phyloP scores from a whole-genome alignment of 2,888 invertebrate species.

The Tenodera sinensis region DNA sequence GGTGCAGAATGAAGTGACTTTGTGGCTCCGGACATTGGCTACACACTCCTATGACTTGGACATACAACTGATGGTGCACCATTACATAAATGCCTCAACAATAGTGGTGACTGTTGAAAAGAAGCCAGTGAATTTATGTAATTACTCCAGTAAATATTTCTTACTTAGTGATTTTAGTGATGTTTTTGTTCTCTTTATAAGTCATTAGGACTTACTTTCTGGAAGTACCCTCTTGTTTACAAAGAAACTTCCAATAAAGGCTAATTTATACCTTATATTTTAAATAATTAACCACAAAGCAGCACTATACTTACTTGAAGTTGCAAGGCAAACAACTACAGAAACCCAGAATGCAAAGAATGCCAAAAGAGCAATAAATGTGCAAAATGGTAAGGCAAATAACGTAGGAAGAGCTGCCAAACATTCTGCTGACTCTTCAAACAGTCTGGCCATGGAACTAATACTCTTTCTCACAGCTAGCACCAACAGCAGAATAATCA shows the following conservation, averaged over 20 bases:
- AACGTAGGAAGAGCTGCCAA: slow-evolving; percentile 79
- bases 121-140: too few relatives aligned
- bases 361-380: slow-evolving; percentile 70
- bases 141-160: too few relatives aligned
- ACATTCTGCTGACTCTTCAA: slow-evolving; percentile 87
- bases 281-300: background rate
- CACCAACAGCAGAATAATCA: slow-evolving; percentile 68
- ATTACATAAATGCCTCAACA: too few relatives aligned
- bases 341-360: slow-evolving; percentile 85
- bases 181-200: too few relatives aligned
- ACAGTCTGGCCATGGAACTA: slow-evolving; percentile 76
- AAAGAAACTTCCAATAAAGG: background rate
- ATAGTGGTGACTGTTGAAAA: too few relatives aligned
- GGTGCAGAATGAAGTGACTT: too few relatives aligned
- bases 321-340: slow-evolving; percentile 81
- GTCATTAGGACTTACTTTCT: too few relatives aligned
- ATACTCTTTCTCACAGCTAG: slow-evolving; percentile 77
- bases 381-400: slow-evolving; percentile 78
- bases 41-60: too few relatives aligned
- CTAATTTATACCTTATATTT: background rate
- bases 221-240: background rate
- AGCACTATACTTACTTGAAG: slow-evolving; percentile 63
- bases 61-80: too few relatives aligned
- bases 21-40: too few relatives aligned
- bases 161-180: too few relatives aligned